A percentile compares a stretch with the other conserved stretches of the same genome.
Evolutionary conservation across 2,113 vertebrate species (phyloP).

Genomic region (Brachyhypopomus gauderio): DNA sequence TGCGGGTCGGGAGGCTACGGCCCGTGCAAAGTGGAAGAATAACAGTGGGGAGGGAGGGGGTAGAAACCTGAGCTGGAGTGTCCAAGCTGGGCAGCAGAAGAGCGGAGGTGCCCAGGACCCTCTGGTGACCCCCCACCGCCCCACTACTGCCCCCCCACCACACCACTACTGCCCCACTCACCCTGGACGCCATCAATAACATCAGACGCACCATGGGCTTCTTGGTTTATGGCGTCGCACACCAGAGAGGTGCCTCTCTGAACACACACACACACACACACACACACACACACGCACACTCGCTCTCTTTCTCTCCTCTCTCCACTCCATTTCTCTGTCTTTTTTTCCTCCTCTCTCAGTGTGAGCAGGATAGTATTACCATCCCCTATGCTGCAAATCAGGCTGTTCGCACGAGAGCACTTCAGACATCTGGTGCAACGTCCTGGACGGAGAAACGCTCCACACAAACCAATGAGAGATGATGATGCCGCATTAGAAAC

Average conservation of each 20-base stretch:
- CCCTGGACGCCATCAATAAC: constrained; percentile 73
- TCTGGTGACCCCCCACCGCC: constrained; percentile 52
- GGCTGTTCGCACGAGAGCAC: constrained; percentile 22
- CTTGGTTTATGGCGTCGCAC: constrained; percentile 39
- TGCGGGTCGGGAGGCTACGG: constrained; percentile 81
- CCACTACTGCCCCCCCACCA: not conserved
- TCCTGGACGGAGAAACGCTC: not conserved
- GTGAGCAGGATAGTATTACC: constrained; percentile 52
- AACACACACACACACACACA: constrained; percentile 21
- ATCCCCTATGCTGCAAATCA: constrained; percentile 38
- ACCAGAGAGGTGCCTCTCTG: constrained; percentile 10
- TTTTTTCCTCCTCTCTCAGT: constrained; percentile 52
- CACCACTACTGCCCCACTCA: constrained; percentile 50
- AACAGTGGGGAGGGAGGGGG: constrained; percentile 71
- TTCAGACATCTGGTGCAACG: constrained; percentile 32
- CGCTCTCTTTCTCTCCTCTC: not conserved
- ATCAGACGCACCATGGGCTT: constrained; percentile 22
- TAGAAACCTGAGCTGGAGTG: constrained; percentile 86
- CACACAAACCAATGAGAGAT: not conserved
- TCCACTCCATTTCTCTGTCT: constrained; percentile 25
- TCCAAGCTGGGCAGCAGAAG: constrained; percentile 80
- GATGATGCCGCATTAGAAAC: not conserved
- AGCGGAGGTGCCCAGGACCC: constrained; percentile 72
- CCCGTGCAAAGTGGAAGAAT: constrained; percentile 88
- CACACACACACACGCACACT: not conserved